phyloP scores from a whole-genome alignment of 1,140 invertebrate species.

The Gyrodactylus bullatarudis region DNA sequence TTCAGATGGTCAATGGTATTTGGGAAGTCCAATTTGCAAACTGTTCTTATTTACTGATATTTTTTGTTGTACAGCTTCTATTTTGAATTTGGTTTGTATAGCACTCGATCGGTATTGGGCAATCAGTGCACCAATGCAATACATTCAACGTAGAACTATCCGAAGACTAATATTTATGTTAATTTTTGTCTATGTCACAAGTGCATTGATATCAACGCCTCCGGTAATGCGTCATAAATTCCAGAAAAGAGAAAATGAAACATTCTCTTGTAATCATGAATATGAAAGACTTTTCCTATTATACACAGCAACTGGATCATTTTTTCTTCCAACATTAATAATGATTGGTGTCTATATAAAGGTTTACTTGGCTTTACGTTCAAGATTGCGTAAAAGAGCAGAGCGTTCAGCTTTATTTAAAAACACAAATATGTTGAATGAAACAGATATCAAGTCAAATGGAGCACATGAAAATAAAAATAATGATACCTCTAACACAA shows the following conservation, averaged over 20 bases:
- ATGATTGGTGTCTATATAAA: conserved; percentile 2
- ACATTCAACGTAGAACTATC: neutral
- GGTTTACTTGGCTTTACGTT: neutral
- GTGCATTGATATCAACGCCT: conserved; percentile 2
- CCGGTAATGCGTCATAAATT: neutral
- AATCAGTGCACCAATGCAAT: neutral
- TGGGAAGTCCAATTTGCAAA: neutral
- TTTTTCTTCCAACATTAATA: neutral
- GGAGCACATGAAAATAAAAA: neutral
- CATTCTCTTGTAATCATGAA: neutral
- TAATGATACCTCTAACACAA: neutral
- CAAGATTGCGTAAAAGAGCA: neutral
- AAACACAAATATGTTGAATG: neutral
- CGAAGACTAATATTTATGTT: neutral
- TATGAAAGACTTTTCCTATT: neutral
- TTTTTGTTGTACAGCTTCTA: conserved; percentile 2
- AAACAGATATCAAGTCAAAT: neutral
- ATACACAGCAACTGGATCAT: conserved; percentile 4
- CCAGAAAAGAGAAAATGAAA: neutral
- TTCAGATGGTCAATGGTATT: neutral
- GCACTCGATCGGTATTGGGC: conserved; percentile 4
- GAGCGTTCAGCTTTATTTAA: neutral
- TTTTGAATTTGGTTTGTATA: neutral
- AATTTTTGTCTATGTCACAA: neutral
- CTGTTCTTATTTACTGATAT: neutral